phyloP scores from a whole-genome alignment of 2,888 invertebrate genomes.

The Torymus tubicola region DNA sequence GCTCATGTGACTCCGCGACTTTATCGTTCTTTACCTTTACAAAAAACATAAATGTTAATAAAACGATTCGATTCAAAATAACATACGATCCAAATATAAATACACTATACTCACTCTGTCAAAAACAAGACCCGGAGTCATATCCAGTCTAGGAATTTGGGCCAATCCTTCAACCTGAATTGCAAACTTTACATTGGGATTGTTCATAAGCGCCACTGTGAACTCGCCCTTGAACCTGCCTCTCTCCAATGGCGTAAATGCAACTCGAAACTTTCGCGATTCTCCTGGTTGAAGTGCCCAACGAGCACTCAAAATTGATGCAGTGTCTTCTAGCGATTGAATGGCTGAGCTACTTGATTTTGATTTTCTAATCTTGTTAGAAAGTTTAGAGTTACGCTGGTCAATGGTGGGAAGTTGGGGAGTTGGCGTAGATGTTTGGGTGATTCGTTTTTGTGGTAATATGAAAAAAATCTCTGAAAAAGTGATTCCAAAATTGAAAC shows the following conservation, averaged over 20 bases:
- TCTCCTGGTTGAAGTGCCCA: slow-evolving; percentile 66
- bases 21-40: slow-evolving; percentile 60
- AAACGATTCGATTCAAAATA: no score
- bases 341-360: no score
- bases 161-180: slow-evolving; percentile 64
- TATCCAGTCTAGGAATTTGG: slow-evolving; percentile 66
- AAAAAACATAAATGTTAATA: not conserved
- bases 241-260: slow-evolving; percentile 63
- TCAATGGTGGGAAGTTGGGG: no score
- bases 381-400: no score
- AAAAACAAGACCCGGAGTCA: slow-evolving; percentile 65
- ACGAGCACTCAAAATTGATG: slow-evolving; percentile 59
- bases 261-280: slow-evolving; percentile 62
- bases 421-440: no score
- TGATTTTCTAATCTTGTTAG: no score
- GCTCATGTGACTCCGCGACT: slow-evolving; percentile 59
- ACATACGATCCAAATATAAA: not conserved
- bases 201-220: slow-evolving; percentile 61
- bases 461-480: no score
- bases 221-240: slow-evolving; percentile 63
- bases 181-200: slow-evolving; percentile 58
- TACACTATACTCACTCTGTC: slow-evolving; percentile 57
- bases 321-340: no score
- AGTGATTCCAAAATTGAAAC: no score
- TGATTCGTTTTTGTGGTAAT: no score